phyloP scores from a whole-genome alignment of 2,797 vertebrate genomes.

The Neostethus bicornis region DNA sequence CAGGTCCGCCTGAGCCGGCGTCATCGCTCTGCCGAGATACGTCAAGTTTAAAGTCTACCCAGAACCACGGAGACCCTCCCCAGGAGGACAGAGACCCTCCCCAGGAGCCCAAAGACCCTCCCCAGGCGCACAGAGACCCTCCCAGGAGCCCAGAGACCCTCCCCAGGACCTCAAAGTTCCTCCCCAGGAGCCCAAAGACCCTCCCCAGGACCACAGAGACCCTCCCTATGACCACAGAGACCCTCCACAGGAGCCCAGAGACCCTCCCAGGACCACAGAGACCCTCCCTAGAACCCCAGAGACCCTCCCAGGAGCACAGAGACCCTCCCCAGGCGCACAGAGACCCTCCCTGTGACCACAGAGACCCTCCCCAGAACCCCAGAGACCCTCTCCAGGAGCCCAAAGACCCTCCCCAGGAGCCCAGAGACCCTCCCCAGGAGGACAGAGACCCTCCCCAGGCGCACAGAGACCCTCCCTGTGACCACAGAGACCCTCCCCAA shows the following conservation, averaged over 20 bases:
- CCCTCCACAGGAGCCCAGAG: no score
- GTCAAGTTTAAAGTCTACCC: not conserved
- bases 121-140: not conserved
- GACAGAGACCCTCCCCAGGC: not conserved
- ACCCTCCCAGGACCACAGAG: not conserved
- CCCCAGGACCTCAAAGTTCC: not conserved
- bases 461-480: no score
- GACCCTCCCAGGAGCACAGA: not conserved
- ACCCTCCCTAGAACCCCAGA: not conserved
- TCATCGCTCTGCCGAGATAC: slow-evolving; percentile 85
- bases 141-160: no score
- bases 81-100: not conserved
- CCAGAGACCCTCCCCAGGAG: not conserved
- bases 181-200: no score
- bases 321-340: not conserved
- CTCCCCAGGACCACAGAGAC: not conserved
- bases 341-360: not conserved
- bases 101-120: no score
- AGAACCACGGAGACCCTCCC: not conserved
- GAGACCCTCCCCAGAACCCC: not conserved
- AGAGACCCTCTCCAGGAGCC: not conserved
- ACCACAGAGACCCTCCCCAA: not conserved
- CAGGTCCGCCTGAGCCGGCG: slow-evolving; percentile 94
- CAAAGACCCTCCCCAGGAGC: not conserved
- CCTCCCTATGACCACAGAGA: not conserved